These are phyloP conservation scores for Felis catus DNA, from an alignment of 2,113 vertebrate species.

Conservation along the genomic window DNA sequence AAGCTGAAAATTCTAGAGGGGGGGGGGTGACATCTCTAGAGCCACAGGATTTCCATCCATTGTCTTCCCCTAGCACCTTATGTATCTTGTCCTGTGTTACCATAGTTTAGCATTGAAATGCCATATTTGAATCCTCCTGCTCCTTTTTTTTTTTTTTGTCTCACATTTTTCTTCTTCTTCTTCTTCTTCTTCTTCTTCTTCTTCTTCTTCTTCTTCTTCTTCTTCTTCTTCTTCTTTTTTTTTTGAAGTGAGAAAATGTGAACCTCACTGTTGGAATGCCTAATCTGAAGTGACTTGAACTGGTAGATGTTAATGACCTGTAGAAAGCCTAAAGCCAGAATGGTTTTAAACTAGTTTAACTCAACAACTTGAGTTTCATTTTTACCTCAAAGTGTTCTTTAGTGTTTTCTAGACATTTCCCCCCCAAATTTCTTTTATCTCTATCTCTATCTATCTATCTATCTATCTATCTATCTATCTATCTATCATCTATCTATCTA, in stretches of 20 bases:
- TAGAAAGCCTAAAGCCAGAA: constrained; percentile 54
- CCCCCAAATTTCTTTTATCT: neutral
- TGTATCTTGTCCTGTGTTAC: neutral
- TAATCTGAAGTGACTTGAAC: constrained; percentile 76
- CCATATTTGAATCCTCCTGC: constrained; percentile 29
- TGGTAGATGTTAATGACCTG: constrained; percentile 71
- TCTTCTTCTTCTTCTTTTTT: neutral
- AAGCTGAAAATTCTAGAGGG: neutral
- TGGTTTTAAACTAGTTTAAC: constrained; percentile 68
- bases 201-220: neutral
- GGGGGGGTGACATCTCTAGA: neutral
- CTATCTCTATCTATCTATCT: too few species aligned
- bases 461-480: too few species aligned
- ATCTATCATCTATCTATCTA: too few species aligned
- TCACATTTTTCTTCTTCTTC: constrained; percentile 37
- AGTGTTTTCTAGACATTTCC: neutral
- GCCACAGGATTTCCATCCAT: neutral
- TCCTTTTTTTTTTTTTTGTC: neutral
- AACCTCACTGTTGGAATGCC: constrained; percentile 56
- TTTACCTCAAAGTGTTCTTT: neutral
- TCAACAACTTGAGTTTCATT: constrained; percentile 37
- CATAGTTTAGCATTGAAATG: constrained; percentile 40
- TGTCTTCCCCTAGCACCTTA: constrained; percentile 16
- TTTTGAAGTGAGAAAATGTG: constrained; percentile 73
- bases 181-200: neutral